Evolutionary conservation across 2,113 vertebrate species (phyloP).

Genomic region (Cyphomyrus discorhynchus): DNA sequence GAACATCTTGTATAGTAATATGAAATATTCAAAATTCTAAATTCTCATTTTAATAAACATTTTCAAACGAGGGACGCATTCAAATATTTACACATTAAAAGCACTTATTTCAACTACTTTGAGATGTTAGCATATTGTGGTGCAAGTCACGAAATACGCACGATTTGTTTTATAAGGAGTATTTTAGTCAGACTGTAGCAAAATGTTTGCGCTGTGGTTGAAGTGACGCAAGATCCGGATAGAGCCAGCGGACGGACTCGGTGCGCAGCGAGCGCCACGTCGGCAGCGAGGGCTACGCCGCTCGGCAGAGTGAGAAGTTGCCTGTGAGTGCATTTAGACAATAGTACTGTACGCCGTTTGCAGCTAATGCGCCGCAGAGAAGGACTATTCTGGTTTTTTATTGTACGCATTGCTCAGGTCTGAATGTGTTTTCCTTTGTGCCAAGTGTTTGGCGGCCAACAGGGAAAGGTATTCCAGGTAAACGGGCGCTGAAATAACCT

Average conservation of each 20-base stretch:
- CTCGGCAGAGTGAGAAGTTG: background rate
- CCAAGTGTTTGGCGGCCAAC: background rate
- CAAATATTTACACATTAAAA: background rate
- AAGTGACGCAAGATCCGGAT: constrained; percentile 43
- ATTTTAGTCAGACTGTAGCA: background rate
- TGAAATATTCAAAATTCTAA: background rate
- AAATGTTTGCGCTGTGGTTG: background rate
- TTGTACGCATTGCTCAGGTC: background rate
- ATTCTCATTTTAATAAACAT: background rate
- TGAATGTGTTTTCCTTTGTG: background rate
- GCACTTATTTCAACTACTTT: background rate
- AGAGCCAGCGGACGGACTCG: background rate
- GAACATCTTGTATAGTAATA: background rate
- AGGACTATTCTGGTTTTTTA: background rate
- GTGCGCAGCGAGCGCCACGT: constrained; percentile 56
- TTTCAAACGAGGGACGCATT: background rate
- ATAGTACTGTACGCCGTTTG: background rate
- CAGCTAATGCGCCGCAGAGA: background rate
- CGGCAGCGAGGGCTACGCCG: constrained; percentile 43
- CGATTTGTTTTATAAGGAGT: background rate
- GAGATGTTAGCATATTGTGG: background rate
- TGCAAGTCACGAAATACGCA: background rate
- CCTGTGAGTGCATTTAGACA: background rate
- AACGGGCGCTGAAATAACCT: constrained; percentile 18
- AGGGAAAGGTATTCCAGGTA: background rate